phyloP scores from a whole-genome alignment of 2,113 vertebrate species.

The Pleuronectes platessa region DNA sequence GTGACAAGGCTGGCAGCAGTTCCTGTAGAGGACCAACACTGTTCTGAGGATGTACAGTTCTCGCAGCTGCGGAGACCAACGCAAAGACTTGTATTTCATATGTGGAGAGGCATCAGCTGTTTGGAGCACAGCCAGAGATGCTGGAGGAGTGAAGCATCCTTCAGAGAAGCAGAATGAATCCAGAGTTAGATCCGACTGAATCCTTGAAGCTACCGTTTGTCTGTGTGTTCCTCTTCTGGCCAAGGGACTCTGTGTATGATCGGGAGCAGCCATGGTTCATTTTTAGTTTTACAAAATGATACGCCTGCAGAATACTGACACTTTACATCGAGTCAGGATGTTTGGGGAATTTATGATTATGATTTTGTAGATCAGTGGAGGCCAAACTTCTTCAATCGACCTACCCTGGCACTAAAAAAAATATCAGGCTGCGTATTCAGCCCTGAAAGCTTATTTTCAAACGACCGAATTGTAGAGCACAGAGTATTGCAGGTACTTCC shows the following conservation, averaged over 20 bases:
- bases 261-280: neutral
- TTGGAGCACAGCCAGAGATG: slow-evolving; percentile 38
- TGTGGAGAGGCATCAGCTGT: slow-evolving; percentile 28
- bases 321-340: neutral
- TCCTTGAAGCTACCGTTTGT: neutral
- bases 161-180: slow-evolving; percentile 10
- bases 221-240: neutral
- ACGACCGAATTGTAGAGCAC: neutral
- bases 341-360: too few species aligned
- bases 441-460: too few species aligned
- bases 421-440: neutral
- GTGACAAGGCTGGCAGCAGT: slow-evolving; percentile 3
- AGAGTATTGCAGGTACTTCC: neutral
- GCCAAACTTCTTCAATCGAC: too few species aligned
- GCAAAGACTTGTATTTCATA: slow-evolving; percentile 21
- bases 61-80: slow-evolving; percentile 37
- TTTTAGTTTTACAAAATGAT: neutral
- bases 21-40: neutral
- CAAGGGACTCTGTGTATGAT: neutral
- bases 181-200: slow-evolving; percentile 1
- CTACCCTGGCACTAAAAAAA: neutral
- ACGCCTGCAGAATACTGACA: neutral
- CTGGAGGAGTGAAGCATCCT: slow-evolving; percentile 26
- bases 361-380: too few species aligned
- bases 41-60: slow-evolving; percentile 1